Conservation (phyloP, 30 jellyfish, hydroid and myxozoan species). For the Morbakka virulenta region DNA sequence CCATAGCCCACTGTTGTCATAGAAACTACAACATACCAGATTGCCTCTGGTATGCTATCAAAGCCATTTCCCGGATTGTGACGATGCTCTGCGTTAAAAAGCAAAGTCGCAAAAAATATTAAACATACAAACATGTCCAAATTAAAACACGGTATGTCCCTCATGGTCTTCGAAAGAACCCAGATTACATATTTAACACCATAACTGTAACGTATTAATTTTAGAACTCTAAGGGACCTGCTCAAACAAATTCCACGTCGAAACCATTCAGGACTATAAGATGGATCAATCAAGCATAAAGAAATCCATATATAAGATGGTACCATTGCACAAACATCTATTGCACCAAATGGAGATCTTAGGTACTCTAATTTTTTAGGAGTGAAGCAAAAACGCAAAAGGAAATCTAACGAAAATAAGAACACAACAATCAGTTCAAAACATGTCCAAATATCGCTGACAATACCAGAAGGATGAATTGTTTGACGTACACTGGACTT, state of each 20-base stretch:
- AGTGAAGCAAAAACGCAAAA: conserved; percentile 30
- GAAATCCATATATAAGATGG: conserved; percentile 13
- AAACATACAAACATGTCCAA: conserved; percentile 25
- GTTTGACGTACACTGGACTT: too few relatives aligned
- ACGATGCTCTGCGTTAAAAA: conserved; percentile 19
- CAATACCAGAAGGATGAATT: too few relatives aligned
- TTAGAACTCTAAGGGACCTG: conserved; percentile 24
- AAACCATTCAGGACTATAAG: conserved; percentile 20
- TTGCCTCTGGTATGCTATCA: conserved; percentile 42
- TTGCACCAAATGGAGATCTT: conserved; percentile 47
- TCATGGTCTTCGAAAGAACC: conserved; percentile 28
- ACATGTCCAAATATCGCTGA: too few relatives aligned
- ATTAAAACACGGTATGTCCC: conserved; percentile 15
- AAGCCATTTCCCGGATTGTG: background rate
- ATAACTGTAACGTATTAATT: conserved; percentile 42
- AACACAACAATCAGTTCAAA: conserved; percentile 29
- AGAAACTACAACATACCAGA: conserved; percentile 50
- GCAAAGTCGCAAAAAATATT: conserved; percentile 13
- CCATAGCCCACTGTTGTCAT: conserved; percentile 75
- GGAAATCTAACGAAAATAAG: conserved; percentile 40
- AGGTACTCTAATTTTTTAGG: conserved; percentile 17
- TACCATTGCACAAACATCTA: conserved; percentile 26
- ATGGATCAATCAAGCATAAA: background rate
- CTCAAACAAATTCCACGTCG: conserved; percentile 26
- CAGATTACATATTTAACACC: too few relatives aligned